Evolutionary conservation across 2,113 vertebrate genomes (phyloP), one percentile per base, ranked within the genome.

Genomic region (Etheostoma cragini): DNA sequence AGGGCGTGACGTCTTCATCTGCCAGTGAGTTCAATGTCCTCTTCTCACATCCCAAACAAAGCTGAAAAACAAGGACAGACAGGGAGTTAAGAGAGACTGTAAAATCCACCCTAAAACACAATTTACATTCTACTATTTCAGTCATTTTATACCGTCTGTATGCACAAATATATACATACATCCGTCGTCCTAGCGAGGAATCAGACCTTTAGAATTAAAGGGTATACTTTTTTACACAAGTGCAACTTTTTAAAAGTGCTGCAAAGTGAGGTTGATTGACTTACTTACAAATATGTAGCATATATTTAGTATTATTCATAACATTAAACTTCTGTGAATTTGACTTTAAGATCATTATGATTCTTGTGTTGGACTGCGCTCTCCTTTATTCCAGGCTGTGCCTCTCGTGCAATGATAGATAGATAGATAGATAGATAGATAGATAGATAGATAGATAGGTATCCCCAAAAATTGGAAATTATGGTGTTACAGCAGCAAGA

Each of bases 11-110:
- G 24, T 66, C 45, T 38, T 64, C 57, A 65, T 84, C 82, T 57
- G 8, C 45, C 45, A 7, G 16, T 50, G 24, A 69, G 50, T 22
- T 65, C 33, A 67, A 21, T 57, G 52, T 62, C 46, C 12, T 64
- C 47, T 15, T 19, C 64, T 65, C 80, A 86, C 88, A 88, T 88
- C 52, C 58, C 84, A 80, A n/a, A 49, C 3, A 3, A 33, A 19
- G 35, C 81, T 89, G 67, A 15, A 85, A 67, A 17, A 62, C 45
- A 66, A 78, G 4, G 17, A 35, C 42, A 72, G 21, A 8, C 14
- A 57, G 8, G 30, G 22, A 33, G 24, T 69, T 19, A 69, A 1
- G 30, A 54, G 16, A 62, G 8, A 53, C 33, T 4, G 3, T 10
- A 50, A 30, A 19, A 8, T 11, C 46, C 19, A 60, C 7, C 26